A percentile compares a stretch with the other conserved stretches of the same genome.
These are phyloP conservation scores for Hydrotaea cyrtoneurina DNA, from an alignment of 2,888 invertebrate genomes.

Conservation along the genomic window DNA sequence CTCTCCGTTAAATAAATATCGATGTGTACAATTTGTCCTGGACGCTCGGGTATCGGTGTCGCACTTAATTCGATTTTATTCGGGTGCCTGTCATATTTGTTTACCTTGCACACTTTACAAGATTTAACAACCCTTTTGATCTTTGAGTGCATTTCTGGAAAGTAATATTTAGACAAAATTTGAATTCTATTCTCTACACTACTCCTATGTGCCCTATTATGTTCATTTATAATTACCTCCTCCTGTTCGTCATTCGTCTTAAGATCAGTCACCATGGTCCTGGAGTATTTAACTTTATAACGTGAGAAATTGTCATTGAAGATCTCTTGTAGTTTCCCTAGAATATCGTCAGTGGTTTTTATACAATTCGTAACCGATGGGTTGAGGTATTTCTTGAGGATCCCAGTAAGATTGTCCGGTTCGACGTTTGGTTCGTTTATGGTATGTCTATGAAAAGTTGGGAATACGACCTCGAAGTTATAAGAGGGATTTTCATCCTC, in stretches of 20 bases:
- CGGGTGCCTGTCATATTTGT: slow-evolving; percentile 32
- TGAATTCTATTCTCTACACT: slow-evolving; percentile 47
- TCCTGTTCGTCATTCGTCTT: slow-evolving; percentile 38
- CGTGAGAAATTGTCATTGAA: slow-evolving; percentile 48
- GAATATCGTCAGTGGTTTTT: slow-evolving; percentile 38
- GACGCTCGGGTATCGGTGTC: slow-evolving; percentile 24
- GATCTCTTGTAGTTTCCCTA: slow-evolving; percentile 53
- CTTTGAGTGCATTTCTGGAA: slow-evolving; percentile 33
- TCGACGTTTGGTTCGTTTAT: slow-evolving; percentile 35
- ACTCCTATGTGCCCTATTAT: slow-evolving; percentile 30
- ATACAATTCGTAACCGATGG: slow-evolving; percentile 44
- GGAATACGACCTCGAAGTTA: slow-evolving; percentile 45
- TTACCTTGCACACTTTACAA: slow-evolving; percentile 46
- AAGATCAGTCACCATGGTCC: slow-evolving; percentile 24
- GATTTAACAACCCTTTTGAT: slow-evolving; percentile 12
- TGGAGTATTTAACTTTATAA: slow-evolving; percentile 39
- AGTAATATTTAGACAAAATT: slow-evolving; percentile 27
- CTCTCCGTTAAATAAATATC: slow-evolving; percentile 34
- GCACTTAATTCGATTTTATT: slow-evolving; percentile 14
- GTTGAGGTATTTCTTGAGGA: slow-evolving; percentile 43
- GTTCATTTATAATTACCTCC: slow-evolving; percentile 40
- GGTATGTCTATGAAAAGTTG: slow-evolving; percentile 47
- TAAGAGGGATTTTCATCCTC: slow-evolving; percentile 5
- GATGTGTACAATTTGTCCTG: slow-evolving; percentile 39
- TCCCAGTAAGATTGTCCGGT: neutral